phyloP scores from a whole-genome alignment of 2,888 invertebrate genomes.

The Chymomyza procnemis region DNA sequence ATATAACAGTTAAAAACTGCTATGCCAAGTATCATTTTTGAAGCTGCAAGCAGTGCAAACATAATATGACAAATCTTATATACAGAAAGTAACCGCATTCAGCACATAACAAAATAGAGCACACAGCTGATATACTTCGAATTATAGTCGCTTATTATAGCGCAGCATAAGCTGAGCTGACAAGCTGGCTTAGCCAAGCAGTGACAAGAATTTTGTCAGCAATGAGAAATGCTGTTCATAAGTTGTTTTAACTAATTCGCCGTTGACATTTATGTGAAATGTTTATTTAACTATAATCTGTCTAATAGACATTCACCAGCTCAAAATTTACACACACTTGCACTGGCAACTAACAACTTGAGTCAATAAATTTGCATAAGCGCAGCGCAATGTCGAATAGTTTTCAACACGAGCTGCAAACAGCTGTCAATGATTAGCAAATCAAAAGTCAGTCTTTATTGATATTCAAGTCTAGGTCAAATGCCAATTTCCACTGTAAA shows the following conservation, averaged over 20 bases:
- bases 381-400: neutral
- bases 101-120: no score
- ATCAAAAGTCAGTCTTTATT: neutral
- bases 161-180: neutral
- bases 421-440: neutral
- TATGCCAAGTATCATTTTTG: no score
- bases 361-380: neutral
- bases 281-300: constrained; percentile 41
- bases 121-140: no score
- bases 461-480: neutral
- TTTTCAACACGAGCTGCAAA: neutral
- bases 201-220: neutral
- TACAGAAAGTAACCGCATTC: no score
- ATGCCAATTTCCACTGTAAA: neutral
- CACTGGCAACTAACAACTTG: neutral
- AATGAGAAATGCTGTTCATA: neutral
- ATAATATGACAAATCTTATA: no score
- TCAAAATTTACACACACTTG: neutral
- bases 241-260: constrained; percentile 43
- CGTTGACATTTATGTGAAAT: constrained; percentile 66
- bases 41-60: no score
- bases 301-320: neutral
- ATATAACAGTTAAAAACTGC: no score
- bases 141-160: neutral
- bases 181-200: neutral